Conservation (phyloP, 2,888 invertebrate genomes). For the Cheilosia vulpina region DNA sequence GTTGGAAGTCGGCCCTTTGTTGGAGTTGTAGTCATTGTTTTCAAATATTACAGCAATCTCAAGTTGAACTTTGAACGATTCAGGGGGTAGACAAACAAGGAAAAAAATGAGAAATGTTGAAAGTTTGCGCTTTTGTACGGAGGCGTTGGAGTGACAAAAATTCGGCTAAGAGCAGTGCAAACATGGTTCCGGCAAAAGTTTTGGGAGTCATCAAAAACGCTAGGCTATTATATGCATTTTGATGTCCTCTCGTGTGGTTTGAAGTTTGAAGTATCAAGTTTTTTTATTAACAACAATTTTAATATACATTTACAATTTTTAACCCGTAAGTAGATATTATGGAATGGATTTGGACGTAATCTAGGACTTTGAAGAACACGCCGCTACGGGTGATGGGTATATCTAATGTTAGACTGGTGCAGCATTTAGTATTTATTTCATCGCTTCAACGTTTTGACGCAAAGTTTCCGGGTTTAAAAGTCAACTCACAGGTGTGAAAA, state of each 20-base stretch:
- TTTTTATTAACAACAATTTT: too few relatives aligned
- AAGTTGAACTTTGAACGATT: slow-evolving; percentile 67
- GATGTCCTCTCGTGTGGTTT: background rate
- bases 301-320: too few relatives aligned
- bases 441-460: too few relatives aligned
- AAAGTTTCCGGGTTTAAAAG: too few relatives aligned
- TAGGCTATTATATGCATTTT: slow-evolving; percentile 37
- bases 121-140: slow-evolving; percentile 56
- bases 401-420: too few relatives aligned
- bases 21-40: slow-evolving; percentile 74
- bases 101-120: slow-evolving; percentile 21
- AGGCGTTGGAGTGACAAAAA: slow-evolving; percentile 59
- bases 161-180: slow-evolving; percentile 7
- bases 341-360: background rate
- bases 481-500: too few relatives aligned
- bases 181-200: slow-evolving; percentile 43
- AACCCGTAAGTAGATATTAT: too few relatives aligned
- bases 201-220: slow-evolving; percentile 34
- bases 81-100: background rate
- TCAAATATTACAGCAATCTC: slow-evolving; percentile 69
- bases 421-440: too few relatives aligned
- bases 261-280: too few relatives aligned
- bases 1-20: slow-evolving; percentile 52
- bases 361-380: background rate
- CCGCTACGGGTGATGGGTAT: too few relatives aligned